phyloP scores from a whole-genome alignment of 2,888 invertebrate genomes.

The Troglohyphantes excavatus region DNA sequence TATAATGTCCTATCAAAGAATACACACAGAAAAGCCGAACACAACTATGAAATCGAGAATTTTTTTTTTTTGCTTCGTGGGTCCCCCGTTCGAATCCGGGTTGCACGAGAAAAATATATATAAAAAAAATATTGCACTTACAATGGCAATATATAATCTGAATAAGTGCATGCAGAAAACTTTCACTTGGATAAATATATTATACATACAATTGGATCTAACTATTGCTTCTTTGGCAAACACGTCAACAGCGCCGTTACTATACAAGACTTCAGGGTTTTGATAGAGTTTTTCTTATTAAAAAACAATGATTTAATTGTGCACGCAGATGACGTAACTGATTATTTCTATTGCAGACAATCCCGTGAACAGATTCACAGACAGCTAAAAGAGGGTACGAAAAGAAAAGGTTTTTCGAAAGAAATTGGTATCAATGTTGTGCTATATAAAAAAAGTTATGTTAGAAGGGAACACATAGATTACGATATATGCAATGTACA shows the following conservation, averaged over 20 bases:
- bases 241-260: constrained; percentile 35
- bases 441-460: background rate
- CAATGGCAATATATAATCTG: constrained; percentile 61
- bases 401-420: background rate
- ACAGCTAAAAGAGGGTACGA: background rate
- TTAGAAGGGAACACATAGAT: background rate
- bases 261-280: constrained; percentile 48
- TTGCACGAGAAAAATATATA: constrained; percentile 35
- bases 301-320: constrained; percentile 45
- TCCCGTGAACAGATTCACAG: background rate
- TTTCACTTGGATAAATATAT: constrained; percentile 63
- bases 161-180: constrained; percentile 52
- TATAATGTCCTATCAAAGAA: constrained; percentile 1
- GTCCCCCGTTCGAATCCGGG: constrained; percentile 11
- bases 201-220: constrained; percentile 54
- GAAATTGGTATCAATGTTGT: background rate
- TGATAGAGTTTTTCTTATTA: background rate
- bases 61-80: background rate
- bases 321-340: constrained; percentile 18
- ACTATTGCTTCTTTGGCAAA: constrained; percentile 57
- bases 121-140: constrained; percentile 67
- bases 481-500: background rate
- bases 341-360: too few relatives aligned
- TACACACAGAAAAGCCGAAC: background rate
- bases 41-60: constrained; percentile 10